A percentile compares a stretch with the other conserved stretches of the same genome.
Conservation (phyloP, 92 coral and sea anemone species). For the Epizoanthus rinbou region DNA sequence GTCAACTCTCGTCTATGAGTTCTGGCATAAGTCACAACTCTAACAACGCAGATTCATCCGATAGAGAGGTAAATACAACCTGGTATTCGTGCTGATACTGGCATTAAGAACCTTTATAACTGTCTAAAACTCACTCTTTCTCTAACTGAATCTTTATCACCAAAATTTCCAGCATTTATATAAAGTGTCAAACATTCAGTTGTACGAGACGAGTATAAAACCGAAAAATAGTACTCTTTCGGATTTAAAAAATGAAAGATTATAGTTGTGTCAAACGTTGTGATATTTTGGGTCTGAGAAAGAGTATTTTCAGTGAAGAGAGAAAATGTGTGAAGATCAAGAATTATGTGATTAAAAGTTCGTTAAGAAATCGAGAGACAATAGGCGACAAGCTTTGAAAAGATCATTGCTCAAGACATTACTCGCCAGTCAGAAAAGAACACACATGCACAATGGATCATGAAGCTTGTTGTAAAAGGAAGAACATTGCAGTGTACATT, state of each 20-base stretch:
- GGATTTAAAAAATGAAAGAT: no score
- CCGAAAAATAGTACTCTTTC: no score
- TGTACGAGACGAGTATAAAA: no score
- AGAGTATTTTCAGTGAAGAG: not conserved
- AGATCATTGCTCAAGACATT: not conserved
- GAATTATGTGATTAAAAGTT: conserved; percentile 10
- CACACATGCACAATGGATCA: not conserved
- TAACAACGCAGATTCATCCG: conserved; percentile 46
- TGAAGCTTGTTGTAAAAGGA: not conserved
- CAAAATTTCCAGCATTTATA: not conserved
- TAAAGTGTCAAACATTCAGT: not conserved
- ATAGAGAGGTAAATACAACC: conserved; percentile 65
- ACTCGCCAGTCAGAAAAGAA: not conserved
- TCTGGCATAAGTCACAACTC: conserved; percentile 55
- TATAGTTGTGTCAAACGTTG: no score
- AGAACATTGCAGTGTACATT: not conserved
- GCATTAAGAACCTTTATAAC: conserved; percentile 14
- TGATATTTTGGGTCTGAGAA: no score
- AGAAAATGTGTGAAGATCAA: not conserved
- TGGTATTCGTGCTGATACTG: conserved; percentile 70
- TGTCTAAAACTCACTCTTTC: not conserved
- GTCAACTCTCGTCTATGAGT: conserved; percentile 48
- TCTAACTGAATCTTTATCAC: not conserved
- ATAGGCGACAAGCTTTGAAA: not conserved
- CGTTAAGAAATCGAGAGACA: not conserved